Evolutionary conservation across 2,797 vertebrate genomes (phyloP), one percentile per base, ranked within the genome.

Genomic region (Helostoma temminkii): DNA sequence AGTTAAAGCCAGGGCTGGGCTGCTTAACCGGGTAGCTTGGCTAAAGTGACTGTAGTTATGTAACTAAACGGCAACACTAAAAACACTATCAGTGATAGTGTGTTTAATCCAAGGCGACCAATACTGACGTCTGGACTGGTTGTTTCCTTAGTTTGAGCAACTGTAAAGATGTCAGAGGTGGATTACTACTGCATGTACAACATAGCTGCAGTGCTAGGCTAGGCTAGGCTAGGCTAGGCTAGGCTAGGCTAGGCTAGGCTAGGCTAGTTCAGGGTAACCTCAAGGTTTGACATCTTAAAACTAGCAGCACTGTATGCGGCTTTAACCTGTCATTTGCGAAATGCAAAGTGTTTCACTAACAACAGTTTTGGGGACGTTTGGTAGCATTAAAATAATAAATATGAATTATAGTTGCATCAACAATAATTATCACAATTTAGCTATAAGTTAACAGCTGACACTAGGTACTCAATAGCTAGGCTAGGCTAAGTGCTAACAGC

Each of bases 221-320:
- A 76, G 5, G 83, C 73, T 85, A 81, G 11, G 69, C 66, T 76
- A 72, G 15, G 66, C 65, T 77, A 74, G 6, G 83, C 72, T 85
- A 81, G 36, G 4, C 5, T 14, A 30, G 2, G 69, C 66, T 77
- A 76, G 5, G 83, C 73, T 85, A 81, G 11, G 69, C 66, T 76
- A 72, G 15, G 66, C 65, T 77, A 74, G 6, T 81, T 71, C 83
- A 81, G 36, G 4, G 10, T 14, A 30, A 2, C n/a, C n/a, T 22
- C 42, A 54, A 1, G 7, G 36, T 25, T 74, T 70, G 55, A 62
- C 21, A 63, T n/a, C 26, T 42, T 28, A 6, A 0, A 56, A 10
- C 1, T 9, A 46, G 22, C 34, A 3, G 1, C 34, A 28, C 6
- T 18, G 41, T 53, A 1, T 12, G 11, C 19, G 2, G 12, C 9